Evolutionary conservation across 2,797 vertebrate genomes (phyloP).

Genomic region (Halcyon badia): DNA sequence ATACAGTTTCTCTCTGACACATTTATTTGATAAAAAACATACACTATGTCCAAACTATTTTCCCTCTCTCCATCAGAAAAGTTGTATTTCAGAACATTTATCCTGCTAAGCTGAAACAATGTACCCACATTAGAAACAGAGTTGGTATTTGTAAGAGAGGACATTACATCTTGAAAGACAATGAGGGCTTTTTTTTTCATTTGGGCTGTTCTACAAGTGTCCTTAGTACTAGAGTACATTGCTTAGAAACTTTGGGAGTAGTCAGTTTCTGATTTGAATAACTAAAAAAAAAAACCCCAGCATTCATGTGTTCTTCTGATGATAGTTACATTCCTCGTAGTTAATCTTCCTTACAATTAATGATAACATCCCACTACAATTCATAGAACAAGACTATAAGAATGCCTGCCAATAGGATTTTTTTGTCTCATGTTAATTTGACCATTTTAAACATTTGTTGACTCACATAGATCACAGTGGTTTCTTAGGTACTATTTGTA

Average conservation of each 20-base stretch:
- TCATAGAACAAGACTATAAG: background rate
- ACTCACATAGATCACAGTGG: background rate
- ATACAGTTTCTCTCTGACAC: background rate
- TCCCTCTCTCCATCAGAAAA: background rate
- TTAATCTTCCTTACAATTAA: background rate
- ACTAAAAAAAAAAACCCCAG: background rate
- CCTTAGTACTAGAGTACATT: background rate
- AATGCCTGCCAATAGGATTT: background rate
- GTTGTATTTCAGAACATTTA: background rate
- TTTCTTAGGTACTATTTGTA: background rate
- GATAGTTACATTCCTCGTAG: background rate
- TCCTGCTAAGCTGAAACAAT: background rate
- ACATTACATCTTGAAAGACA: background rate
- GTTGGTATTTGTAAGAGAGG: background rate
- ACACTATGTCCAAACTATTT: background rate
- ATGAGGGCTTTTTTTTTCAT: background rate
- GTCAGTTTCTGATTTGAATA: background rate
- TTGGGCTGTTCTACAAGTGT: background rate
- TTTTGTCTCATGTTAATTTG: background rate
- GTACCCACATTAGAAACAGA: background rate
- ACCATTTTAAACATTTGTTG: background rate
- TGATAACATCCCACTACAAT: background rate
- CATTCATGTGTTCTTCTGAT: rapidly evolving
- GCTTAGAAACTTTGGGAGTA: background rate
- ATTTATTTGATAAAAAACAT: background rate